Conservation (phyloP, 1,140 invertebrate genomes). For the Bombus superbus region DNA sequence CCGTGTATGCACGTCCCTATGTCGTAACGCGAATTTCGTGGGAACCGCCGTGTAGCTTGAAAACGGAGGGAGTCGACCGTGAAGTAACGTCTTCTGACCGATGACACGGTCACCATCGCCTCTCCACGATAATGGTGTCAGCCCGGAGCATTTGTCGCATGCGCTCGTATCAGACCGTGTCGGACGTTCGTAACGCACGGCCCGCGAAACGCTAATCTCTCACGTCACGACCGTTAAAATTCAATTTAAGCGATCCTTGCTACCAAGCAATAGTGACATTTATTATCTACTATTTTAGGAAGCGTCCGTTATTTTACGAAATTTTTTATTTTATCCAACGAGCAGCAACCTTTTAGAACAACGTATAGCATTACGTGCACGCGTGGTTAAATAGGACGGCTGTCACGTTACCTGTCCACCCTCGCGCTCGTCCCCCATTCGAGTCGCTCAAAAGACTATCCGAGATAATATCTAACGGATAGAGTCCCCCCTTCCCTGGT, state of each 20-base stretch:
- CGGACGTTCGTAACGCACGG: not conserved
- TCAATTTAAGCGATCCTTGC: not conserved
- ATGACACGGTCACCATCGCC: conserved; percentile 32
- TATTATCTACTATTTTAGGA: not conserved
- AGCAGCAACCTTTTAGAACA: not conserved
- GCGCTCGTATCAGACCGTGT: conserved; percentile 21
- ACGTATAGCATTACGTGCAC: not conserved
- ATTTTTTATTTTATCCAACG: not conserved
- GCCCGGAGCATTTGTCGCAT: conserved; percentile 54
- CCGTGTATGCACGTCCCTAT: conserved; percentile 24
- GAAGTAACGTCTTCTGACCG: conserved; percentile 38
- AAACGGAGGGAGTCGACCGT: conserved; percentile 16
- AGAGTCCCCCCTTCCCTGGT: conserved; percentile 11
- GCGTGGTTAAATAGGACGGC: not conserved
- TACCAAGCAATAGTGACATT: not conserved
- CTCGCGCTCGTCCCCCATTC: not conserved
- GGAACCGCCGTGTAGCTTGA: conserved; percentile 37
- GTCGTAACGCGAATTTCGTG: conserved; percentile 57
- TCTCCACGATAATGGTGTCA: conserved; percentile 53
- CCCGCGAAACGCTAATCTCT: not conserved
- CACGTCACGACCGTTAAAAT: not conserved
- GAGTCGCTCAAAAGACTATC: conserved; percentile 12
- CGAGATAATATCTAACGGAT: conserved; percentile 37
- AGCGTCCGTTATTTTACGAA: too few relatives aligned
- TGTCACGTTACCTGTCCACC: conserved; percentile 13